Evolutionary conservation across 2,113 vertebrate species (phyloP).

Genomic region (Trichomycterus rosablanca): DNA sequence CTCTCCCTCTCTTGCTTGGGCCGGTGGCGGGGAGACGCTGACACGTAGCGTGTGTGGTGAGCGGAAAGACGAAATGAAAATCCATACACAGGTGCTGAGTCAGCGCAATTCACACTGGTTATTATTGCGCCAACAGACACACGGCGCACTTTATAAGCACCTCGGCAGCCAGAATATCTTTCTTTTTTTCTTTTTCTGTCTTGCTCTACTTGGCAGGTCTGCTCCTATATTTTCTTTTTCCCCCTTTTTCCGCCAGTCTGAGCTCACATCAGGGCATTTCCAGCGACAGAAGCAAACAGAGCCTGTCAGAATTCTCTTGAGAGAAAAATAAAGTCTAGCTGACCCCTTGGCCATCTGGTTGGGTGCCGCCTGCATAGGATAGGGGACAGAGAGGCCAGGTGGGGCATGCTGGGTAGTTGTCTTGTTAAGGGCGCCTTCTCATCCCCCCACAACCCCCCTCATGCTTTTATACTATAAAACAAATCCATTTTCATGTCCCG

Average conservation of each 20-base stretch:
- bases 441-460: not conserved
- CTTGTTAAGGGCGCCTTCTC: constrained; percentile 41
- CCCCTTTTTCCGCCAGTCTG: not conserved
- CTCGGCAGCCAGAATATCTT: constrained; percentile 41
- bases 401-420: constrained; percentile 37
- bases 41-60: constrained; percentile 60
- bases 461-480: constrained; percentile 42
- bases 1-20: constrained; percentile 67
- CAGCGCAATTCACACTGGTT: constrained; percentile 58
- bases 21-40: constrained; percentile 33
- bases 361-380: constrained; percentile 9
- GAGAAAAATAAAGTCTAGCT: constrained; percentile 44
- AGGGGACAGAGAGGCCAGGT: constrained; percentile 5
- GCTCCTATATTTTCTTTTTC: not conserved
- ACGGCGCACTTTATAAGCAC: constrained; percentile 55
- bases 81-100: constrained; percentile 77
- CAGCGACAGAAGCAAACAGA: constrained; percentile 50
- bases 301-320: constrained; percentile 60
- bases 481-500: constrained; percentile 62
- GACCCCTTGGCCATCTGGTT: constrained; percentile 19
- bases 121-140: constrained; percentile 74
- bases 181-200: constrained; percentile 13
- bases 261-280: no score
- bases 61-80: constrained; percentile 75
- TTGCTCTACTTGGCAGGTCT: not conserved